Percentiles rank a stretch among this genome's conserved stretches.
These are phyloP conservation scores for Colostygia pectinataria DNA, from an alignment of 2,888 invertebrate genomes.

Conservation along the genomic window DNA sequence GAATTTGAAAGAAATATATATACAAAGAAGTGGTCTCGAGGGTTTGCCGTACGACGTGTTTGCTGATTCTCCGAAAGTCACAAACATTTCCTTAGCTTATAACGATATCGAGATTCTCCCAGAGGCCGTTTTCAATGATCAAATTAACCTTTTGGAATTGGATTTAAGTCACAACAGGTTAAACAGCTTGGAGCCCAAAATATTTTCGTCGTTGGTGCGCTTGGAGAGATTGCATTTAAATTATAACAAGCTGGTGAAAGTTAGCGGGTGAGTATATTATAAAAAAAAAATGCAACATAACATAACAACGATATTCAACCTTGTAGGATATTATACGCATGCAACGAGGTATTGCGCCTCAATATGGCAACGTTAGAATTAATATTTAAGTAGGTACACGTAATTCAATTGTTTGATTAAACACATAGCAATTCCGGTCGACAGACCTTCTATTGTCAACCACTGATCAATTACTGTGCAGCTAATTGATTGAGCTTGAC, in stretches of 20 bases:
- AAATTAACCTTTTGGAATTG: constrained; percentile 83
- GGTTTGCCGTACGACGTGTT: constrained; percentile 85
- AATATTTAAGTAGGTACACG: no score
- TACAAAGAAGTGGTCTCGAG: constrained; percentile 82
- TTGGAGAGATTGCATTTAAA: constrained; percentile 85
- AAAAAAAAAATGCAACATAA: no score
- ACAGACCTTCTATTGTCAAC: no score
- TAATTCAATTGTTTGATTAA: no score
- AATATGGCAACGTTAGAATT: no score
- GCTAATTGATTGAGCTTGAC: no score
- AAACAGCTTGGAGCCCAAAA: constrained; percentile 77
- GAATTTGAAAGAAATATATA: constrained; percentile 79
- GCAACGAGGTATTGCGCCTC: no score
- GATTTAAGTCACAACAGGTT: constrained; percentile 87
- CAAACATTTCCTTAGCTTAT: constrained; percentile 83
- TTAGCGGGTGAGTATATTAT: constrained; percentile 78
- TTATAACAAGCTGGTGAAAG: constrained; percentile 83
- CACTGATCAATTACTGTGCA: no score
- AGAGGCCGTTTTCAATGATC: constrained; percentile 83
- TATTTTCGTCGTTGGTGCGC: constrained; percentile 82
- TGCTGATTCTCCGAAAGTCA: constrained; percentile 80
- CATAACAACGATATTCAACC: no score
- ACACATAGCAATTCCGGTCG: no score
- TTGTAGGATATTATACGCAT: no score
- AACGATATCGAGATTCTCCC: constrained; percentile 84